A percentile compares a stretch with the other conserved stretches of the same genome.
phyloP scores from a whole-genome alignment of 2,888 invertebrate genomes.

The Acronicta psi region DNA sequence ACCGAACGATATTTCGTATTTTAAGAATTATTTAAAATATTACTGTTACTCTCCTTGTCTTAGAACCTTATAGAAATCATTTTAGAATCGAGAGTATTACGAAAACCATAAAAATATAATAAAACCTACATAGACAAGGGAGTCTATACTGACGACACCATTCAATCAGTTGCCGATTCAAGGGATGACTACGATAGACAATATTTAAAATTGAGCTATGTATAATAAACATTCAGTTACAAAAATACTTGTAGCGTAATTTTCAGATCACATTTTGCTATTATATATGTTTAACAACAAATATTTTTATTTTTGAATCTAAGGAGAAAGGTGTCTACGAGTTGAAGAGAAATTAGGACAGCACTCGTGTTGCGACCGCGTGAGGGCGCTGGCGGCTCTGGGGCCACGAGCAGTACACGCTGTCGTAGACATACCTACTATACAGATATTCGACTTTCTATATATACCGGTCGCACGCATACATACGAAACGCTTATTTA shows the following conservation, averaged over 20 bases:
- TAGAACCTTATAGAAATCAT: slow-evolving; percentile 48
- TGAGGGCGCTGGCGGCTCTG: slow-evolving; percentile 7
- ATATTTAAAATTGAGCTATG: slow-evolving; percentile 85
- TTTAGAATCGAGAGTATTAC: slow-evolving; percentile 48
- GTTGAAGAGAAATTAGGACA: slow-evolving; percentile 52
- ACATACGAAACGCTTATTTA: background rate
- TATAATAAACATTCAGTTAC: slow-evolving; percentile 84
- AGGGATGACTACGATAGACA: slow-evolving; percentile 61
- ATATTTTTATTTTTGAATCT: slow-evolving; percentile 62
- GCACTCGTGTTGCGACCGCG: slow-evolving; percentile 42
- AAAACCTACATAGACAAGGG: slow-evolving; percentile 42
- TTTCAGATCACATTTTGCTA: slow-evolving; percentile 86
- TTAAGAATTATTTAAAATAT: slow-evolving; percentile 66
- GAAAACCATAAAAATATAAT: slow-evolving; percentile 45
- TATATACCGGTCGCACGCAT: slow-evolving; percentile 6
- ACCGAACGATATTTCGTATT: slow-evolving; percentile 67
- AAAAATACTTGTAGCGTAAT: slow-evolving; percentile 87
- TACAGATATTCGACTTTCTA: slow-evolving; percentile 7
- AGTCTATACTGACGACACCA: slow-evolving; percentile 47
- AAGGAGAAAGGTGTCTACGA: slow-evolving; percentile 47
- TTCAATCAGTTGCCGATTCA: slow-evolving; percentile 42
- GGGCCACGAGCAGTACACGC: background rate
- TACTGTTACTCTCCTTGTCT: slow-evolving; percentile 57
- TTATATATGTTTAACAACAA: slow-evolving; percentile 64
- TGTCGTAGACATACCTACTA: background rate